Conservation (phyloP, 2,888 invertebrate species). For the Tenthredo notha region DNA sequence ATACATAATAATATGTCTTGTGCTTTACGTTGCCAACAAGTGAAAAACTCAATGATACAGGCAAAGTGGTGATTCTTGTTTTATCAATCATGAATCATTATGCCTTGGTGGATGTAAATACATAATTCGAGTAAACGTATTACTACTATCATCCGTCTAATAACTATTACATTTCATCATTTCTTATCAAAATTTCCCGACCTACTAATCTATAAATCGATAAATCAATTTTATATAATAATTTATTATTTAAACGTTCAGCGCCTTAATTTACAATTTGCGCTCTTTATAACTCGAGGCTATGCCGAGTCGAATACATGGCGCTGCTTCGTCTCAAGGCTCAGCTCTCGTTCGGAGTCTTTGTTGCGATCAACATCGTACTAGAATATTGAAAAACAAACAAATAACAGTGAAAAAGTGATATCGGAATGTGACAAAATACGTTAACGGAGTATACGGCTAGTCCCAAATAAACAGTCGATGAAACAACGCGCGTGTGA, state of each 20-base stretch:
- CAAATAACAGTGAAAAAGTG: not conserved
- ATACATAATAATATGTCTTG: not conserved
- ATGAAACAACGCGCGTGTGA: not conserved
- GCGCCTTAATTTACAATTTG: not conserved
- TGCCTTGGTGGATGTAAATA: slow-evolving; percentile 25
- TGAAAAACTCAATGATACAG: slow-evolving; percentile 5
- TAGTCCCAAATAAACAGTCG: not conserved
- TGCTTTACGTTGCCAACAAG: slow-evolving; percentile 38
- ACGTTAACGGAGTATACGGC: not conserved
- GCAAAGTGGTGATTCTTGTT: not conserved
- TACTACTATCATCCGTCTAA: not conserved
- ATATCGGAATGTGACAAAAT: not conserved
- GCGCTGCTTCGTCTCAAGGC: not conserved
- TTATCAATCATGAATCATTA: slow-evolving; percentile 11
- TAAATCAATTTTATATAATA: not conserved
- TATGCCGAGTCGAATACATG: not conserved
- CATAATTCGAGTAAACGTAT: slow-evolving; percentile 22
- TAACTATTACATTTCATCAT: not conserved
- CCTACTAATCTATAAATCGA: not conserved
- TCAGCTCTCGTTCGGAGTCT: not conserved
- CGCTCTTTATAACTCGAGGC: not conserved
- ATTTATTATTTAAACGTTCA: not conserved
- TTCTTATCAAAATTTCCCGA: not conserved
- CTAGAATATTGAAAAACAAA: not conserved
- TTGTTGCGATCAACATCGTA: not conserved